Evolutionary conservation across 2,113 vertebrate species (phyloP).

Genomic region (Salminus brasiliensis): DNA sequence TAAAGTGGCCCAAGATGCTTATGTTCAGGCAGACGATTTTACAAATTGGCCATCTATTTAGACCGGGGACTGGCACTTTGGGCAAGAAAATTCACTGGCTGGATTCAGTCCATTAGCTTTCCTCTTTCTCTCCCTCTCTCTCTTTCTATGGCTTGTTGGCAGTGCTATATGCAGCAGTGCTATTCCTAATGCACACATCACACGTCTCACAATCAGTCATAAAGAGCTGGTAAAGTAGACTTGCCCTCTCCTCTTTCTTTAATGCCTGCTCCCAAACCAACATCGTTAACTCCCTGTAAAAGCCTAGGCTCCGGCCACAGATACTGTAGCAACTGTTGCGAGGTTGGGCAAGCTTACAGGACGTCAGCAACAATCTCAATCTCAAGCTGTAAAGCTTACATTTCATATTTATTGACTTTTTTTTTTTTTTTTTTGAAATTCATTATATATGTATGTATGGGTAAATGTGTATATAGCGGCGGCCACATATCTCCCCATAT

Average conservation of each 20-base stretch:
- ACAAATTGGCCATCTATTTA: slow-evolving; percentile 85
- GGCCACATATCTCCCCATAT: too few species aligned
- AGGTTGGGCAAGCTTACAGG: not conserved
- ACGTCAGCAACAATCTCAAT: too few species aligned
- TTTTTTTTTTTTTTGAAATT: too few species aligned
- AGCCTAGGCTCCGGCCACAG: not conserved
- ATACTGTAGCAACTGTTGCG: not conserved
- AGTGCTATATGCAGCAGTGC: slow-evolving; percentile 56
- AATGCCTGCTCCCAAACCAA: not conserved
- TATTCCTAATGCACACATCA: slow-evolving; percentile 62
- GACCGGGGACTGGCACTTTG: slow-evolving; percentile 66
- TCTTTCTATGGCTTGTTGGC: slow-evolving; percentile 40
- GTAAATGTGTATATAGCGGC: too few species aligned
- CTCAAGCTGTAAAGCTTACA: too few species aligned
- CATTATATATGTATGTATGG: too few species aligned
- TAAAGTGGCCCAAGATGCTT: slow-evolving; percentile 83
- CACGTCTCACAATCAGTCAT: slow-evolving; percentile 46
- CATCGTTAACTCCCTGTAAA: not conserved
- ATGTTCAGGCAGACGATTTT: slow-evolving; percentile 81
- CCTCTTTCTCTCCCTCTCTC: slow-evolving; percentile 28
- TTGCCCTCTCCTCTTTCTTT: slow-evolving; percentile 7
- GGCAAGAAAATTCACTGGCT: slow-evolving; percentile 69
- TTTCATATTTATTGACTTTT: too few species aligned
- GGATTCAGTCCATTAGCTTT: slow-evolving; percentile 68
- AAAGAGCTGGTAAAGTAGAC: slow-evolving; percentile 42